Base-by-base conservation (phyloP, 2,113 vertebrate species). In the Perccottus glenii region DNA sequence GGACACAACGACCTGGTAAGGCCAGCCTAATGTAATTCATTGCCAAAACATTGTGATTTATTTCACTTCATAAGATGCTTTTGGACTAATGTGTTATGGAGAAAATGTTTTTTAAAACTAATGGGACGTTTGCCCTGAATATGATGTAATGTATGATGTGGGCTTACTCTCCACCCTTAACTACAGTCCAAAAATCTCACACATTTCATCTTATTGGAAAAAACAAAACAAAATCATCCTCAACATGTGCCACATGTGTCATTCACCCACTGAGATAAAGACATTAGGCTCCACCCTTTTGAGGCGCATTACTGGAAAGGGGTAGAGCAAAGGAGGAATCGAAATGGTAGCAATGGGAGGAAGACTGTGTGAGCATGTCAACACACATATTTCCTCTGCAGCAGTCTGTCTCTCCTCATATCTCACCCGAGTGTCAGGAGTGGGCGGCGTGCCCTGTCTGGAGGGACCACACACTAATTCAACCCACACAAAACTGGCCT, bases 401-500 rank as follows among this genome's bases (percentile, higher is more conserved):
- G 70, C 73, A 35, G 70, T 70, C 77, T 66, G 84, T 85, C 84
- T 81, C 74, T 76, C 75, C 78, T 81, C 79, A 87, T 81, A 82
- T 89, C 84, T 86, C 88, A 88, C 78, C 68, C 59, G 11, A 64
- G 82, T 84, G 86, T 80, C 70, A 46, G 75, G 85, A 82, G 84
- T 84, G 81, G 80, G 82, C 64, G 74, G 78, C 58, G 52, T 75
- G 78, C 59, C 60, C 67, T 74, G 69, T 71, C 78, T 63, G 69
- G 49, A 72, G 74, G 73, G 82, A 85, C 82, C 80, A 80, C 82
- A 82, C 66, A 67, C 75, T 78, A 49, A 7, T 70, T 78, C 65
- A 75, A 60, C 73, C 48, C 64, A 75, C 60, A 75, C 61, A 70
- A 69, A 67, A 67, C 64, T 49, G 27, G 67, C 61, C 40, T 33